phyloP scores from a whole-genome alignment of 2,797 vertebrate genomes.

The Ispidina picta region DNA sequence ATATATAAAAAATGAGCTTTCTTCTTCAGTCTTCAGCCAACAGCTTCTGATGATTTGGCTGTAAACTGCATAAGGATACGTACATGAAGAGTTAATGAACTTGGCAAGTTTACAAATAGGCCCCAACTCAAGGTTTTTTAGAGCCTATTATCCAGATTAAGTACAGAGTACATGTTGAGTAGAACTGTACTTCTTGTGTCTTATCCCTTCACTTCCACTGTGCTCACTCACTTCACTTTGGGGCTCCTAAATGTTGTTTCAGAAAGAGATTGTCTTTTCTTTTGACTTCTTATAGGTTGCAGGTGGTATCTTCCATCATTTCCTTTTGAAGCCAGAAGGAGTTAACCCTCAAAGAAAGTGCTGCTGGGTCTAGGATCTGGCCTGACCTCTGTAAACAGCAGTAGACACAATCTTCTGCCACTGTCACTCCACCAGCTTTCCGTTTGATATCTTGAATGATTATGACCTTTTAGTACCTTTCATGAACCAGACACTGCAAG shows the following conservation, averaged over 20 bases:
- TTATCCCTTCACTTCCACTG: not conserved
- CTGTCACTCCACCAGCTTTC: not conserved
- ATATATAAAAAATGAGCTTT: not conserved
- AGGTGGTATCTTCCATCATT: not conserved
- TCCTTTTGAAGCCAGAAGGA: not conserved
- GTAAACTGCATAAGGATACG: not conserved
- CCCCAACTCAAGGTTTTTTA: not conserved
- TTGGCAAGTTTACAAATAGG: not conserved
- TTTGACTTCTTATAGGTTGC: not conserved
- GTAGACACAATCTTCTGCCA: not conserved
- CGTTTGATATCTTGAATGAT: not conserved
- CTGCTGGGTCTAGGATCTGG: not conserved
- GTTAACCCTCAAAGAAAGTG: not conserved
- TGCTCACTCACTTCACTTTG: not conserved
- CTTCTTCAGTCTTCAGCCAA: not conserved
- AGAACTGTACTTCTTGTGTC: not conserved
- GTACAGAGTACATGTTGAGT: not conserved
- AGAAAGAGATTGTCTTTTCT: not conserved
- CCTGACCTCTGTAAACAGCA: accelerated
- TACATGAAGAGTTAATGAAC: not conserved
- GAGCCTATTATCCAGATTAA: not conserved
- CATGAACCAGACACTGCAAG: not conserved
- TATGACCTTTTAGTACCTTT: not conserved
- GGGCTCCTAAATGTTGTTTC: not conserved
- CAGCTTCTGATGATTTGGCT: not conserved